These are phyloP conservation scores for Ploceus nigricollis DNA, from an alignment of 2,113 vertebrate species.

Conservation along the genomic window DNA sequence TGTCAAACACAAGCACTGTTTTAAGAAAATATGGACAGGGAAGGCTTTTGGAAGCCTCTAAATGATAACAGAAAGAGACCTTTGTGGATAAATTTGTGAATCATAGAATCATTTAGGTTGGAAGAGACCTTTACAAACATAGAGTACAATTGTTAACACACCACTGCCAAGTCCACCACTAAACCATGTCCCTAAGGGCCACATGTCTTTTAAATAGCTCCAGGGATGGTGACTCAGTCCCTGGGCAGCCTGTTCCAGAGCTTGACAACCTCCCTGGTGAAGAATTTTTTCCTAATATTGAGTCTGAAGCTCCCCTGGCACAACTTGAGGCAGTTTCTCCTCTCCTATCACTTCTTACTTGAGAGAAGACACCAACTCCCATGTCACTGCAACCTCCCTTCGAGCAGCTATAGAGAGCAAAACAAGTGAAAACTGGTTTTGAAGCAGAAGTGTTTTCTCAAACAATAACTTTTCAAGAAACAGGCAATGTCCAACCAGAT, in stretches of 20 bases:
- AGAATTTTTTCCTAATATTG: not conserved
- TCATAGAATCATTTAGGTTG: not conserved
- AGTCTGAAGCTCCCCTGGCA: not conserved
- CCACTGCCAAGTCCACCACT: not conserved
- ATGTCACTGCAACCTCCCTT: rapidly evolving
- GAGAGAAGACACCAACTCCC: not conserved
- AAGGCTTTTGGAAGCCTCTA: not conserved
- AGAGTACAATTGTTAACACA: rapidly evolving
- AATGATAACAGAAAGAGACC: not conserved
- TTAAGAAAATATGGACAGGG: not conserved
- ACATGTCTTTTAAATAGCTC: not conserved
- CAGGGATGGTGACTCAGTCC: not conserved
- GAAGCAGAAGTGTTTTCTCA: not conserved
- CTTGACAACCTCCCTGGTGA: not conserved
- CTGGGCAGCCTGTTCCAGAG: not conserved
- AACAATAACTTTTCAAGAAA: not conserved
- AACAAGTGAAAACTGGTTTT: not conserved
- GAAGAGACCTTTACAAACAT: not conserved
- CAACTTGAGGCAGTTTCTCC: not conserved
- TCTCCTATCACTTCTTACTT: not conserved
- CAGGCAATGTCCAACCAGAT: not conserved
- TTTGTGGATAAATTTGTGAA: not conserved
- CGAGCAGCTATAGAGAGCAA: rapidly evolving
- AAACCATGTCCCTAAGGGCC: not conserved
- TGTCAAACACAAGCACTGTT: not conserved